Base-by-base conservation (phyloP, 2,113 vertebrate genomes). In the Apteryx owenii region DNA sequence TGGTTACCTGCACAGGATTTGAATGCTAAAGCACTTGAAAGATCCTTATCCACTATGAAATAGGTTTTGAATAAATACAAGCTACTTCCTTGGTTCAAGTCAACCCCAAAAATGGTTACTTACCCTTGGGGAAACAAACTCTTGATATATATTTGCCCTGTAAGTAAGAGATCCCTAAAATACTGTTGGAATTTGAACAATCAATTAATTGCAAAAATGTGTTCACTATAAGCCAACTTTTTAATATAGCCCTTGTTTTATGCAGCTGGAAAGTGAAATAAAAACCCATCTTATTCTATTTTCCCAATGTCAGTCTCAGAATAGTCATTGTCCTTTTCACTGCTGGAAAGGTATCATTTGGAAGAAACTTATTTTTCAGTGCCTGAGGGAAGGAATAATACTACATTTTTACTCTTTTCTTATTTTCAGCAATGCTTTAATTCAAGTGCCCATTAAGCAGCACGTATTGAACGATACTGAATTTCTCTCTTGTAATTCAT, bases 381-480 rank as follows among this genome's bases (percentile, higher is more conserved):
- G 93, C 75, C 73, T 80, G 89, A 96, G 86, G 66, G 81, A 89
- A 95, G 38, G 78, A 81, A 79, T 92, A 90, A 83, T 76, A 94
- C 88, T 89, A 88, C 80, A 22, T 77, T 97, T 60, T 97, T 84
- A 85, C 33, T 91, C 53, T 54, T 65, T 64, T 51, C 61, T 96
- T 95, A 72, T 95, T 97, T 97, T 85, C 89, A 78, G 90, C 85
- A 89, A 36, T 61, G 81, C 69, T 97, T 95, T 95, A 92, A 94
- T 93, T 97, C 90, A 96, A 95, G 81, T 89, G 79, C 65, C n/a
- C 22, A 89, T 97, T 96, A 96, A 95, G 51, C 81, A 91, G 73
- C 53, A 66, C 5, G 12, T 87, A 81, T 53, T 90, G 89, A 95
- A 93, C 95, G 83, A 78, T 80, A 77, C 75, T 85, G 90, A 83